Base-by-base conservation (phyloP, 2,113 vertebrate genomes). In the Loxodonta africana region DNA sequence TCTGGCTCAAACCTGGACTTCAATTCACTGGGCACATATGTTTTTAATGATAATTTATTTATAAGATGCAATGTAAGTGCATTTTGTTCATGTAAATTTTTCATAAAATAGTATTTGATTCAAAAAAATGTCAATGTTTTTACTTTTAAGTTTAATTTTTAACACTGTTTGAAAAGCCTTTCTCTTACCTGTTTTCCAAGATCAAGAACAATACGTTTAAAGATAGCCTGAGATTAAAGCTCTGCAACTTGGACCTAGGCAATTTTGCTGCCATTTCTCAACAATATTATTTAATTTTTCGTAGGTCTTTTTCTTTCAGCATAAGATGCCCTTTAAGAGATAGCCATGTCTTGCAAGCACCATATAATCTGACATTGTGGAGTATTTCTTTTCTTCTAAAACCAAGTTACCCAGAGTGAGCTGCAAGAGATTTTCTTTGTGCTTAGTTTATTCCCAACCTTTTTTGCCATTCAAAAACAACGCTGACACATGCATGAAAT, bases 401-500 rank as follows among this genome's bases (percentile, higher is more conserved):
- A 71, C 37, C 1, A 85, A 93, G 71, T 91, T 95, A n/a, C 85
- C 97, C 94, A 93, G 83, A 90, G 97, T 95, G 98, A 97, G 81
- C 98, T 98, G 98, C 97, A 98, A 98, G 98, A 98, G 98, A 97
- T 97, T 98, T 98, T 98, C 83, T 98, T 89, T 96, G 94, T 97
- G 97, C 96, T 98, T 98, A 98, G 98, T 98, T 98, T 98, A 98
- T 98, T 98, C 82, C 25, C 99, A 98, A 98, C 93, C 93, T 98
- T 96, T 86, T 98, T 99, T 98, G 98, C 94, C 97, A 98, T 99
- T 99, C 98, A 99, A 98, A 95, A 96, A 93, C 88, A 98, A 96
- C 98, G 99, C 98, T 99, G 99, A 99, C 98, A 99, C 97, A 98
- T 26, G 98, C 99, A 99, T 97, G 98, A 99, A 98, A 98, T 98